Evolutionary conservation across 2,113 vertebrate species (phyloP), one percentile per base, ranked within the genome.

Genomic region (Leucopsar rothschildi): DNA sequence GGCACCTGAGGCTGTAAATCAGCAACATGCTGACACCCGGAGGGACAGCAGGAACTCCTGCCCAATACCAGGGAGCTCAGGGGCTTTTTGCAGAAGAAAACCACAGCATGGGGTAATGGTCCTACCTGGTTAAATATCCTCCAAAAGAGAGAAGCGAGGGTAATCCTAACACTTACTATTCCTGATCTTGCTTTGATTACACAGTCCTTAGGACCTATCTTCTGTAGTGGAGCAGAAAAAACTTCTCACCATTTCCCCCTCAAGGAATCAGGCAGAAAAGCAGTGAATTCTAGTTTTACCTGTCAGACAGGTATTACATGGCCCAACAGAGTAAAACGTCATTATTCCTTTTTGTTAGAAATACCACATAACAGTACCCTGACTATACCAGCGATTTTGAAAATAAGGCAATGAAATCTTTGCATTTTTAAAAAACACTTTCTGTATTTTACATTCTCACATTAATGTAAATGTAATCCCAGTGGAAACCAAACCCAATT

Each of bases 381-480:
- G 77, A 65, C 70, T 79, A 29, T 20, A 70, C 14, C 61, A 73
- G 45, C 45, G 60, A 94, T 93, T 95, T 78, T 79, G 39, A 95
- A 93, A 91, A 93, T 24, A 81, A 28, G 11, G 23, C 75, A 93
- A 57, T 69, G 63, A 89, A 72, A 79, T 61, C 10, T 71, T 53
- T 13, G 12, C n/a, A 37, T 61, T 92, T 95, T 87, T 23, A 1
- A 7, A 33, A 86, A 88, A 77, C 12, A 66, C 40, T 53, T 50
- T 29, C 64, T 60, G 15, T 71, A 18, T 75, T 88, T 92, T 68
- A 16, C 31, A 44, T 60, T 78, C 80, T 92, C 10, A 39, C 71
- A 57, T 56, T 69, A 60, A 86, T 42, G 37, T 64, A 92, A 83
- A 88, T 70, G 35, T 40, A 88, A 89, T 92, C 81, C 86, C 88